Conservation (phyloP, 2,797 vertebrate genomes). For the Heterohyrax brucei region DNA sequence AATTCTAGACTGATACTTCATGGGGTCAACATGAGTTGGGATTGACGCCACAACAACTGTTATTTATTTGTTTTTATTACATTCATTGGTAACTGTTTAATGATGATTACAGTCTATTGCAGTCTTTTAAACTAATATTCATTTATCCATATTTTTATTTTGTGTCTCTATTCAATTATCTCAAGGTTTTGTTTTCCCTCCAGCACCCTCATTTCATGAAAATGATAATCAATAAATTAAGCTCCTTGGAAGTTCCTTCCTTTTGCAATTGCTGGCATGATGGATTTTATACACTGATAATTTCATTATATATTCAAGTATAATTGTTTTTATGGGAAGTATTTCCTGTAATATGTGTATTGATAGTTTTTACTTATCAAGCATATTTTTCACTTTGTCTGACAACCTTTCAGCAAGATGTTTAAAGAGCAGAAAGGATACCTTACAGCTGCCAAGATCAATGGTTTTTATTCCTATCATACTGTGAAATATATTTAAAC, state of each 20-base stretch:
- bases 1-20: neutral
- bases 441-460: neutral
- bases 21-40: neutral
- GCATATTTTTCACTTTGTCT: neutral
- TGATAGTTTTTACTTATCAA: neutral
- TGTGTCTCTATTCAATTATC: neutral
- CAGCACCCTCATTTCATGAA: slow-evolving; percentile 36
- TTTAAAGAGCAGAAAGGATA: neutral
- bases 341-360: slow-evolving; percentile 19
- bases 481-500: neutral
- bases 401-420: neutral
- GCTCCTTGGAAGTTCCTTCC: slow-evolving; percentile 54
- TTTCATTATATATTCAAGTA: slow-evolving; percentile 20
- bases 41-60: too few species aligned
- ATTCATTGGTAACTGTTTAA: neutral
- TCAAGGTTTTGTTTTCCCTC: neutral
- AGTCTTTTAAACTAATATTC: neutral
- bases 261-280: slow-evolving; percentile 59
- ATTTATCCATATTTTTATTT: neutral
- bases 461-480: neutral
- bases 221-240: slow-evolving; percentile 57
- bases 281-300: neutral
- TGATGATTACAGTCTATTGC: neutral
- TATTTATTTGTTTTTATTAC: too few species aligned
- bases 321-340: slow-evolving; percentile 20